Evolutionary conservation across 1,140 invertebrate species (phyloP), one percentile per base, ranked within the genome.

Genomic region (Oreohelix idahoensis): DNA sequence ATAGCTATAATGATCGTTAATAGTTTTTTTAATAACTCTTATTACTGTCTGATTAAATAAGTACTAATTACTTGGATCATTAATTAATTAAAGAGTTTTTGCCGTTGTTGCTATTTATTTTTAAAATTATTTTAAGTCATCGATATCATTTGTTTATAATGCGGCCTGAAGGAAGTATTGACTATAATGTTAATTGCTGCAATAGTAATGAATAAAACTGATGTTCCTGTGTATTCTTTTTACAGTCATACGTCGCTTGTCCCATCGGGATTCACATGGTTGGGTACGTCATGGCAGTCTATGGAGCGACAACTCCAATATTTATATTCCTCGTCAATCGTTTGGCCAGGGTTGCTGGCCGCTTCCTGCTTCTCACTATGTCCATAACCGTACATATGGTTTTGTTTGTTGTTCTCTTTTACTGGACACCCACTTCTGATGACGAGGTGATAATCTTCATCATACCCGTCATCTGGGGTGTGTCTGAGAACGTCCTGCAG

Each of bases 251-350:
- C 92, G 96, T 99, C 11, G 97, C 96, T 0, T 99, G 98, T 92
- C 96, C 96, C 0, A 93, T 97, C 86, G 97, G 97, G 32, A 96
- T 99, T 53, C 95, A 96, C 84, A 95, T 95, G 84, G 97, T 99
- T 35, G 98, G 97, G 66, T 98, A 96, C 91, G 97, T 98, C 23
- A 97, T 98, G 96, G 97, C 98, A 87, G 97, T 96, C 89, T 98
- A 98, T 90, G 97, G 97, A 2, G 96, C 97, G 0, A 96, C 96
- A 0, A 97, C 98, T 90, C 96, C 97, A 0, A 92, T 96, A 11
- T 97, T 96, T 90, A 97, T 97, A 10, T 93, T 98, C n/a, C 92
- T 97, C 5, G 98, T 98, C 89, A 97, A 97, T 0, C 96, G 96
- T 0, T 93, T 98, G 71, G 97, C 98, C 95, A 98, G 98, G 90